Percentiles rank a stretch among this genome's conserved stretches.
Conservation (phyloP, 1,140 invertebrate species). For the Listronotus bonariensis region DNA sequence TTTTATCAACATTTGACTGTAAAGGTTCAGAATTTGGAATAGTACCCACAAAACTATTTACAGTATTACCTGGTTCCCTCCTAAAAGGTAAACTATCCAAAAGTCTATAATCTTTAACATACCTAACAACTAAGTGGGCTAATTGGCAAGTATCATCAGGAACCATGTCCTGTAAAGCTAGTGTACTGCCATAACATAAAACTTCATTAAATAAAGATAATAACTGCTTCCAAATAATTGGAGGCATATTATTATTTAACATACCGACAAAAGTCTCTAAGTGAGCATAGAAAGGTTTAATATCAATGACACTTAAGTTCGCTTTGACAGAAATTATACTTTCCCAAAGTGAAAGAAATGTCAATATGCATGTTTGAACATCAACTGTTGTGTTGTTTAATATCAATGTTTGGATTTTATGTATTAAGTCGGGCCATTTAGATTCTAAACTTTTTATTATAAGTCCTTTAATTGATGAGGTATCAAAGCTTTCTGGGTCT, state of each 20-base stretch:
- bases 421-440: constrained; percentile 79
- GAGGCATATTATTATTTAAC: constrained; percentile 71
- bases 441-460: constrained; percentile 82
- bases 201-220: constrained; percentile 86
- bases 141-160: constrained; percentile 85
- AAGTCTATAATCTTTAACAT: constrained; percentile 81
- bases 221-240: constrained; percentile 82
- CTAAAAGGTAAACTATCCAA: constrained; percentile 69
- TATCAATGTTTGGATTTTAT: constrained; percentile 66
- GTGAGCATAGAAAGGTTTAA: constrained; percentile 85
- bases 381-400: constrained; percentile 61
- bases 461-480: constrained; percentile 79
- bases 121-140: constrained; percentile 81
- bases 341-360: constrained; percentile 85
- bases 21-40: constrained; percentile 43
- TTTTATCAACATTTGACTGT: constrained; percentile 64
- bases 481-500: constrained; percentile 80
- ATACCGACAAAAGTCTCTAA: constrained; percentile 79
- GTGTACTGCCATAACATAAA: constrained; percentile 85
- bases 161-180: constrained; percentile 82
- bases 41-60: constrained; percentile 53
- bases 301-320: constrained; percentile 85
- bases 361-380: constrained; percentile 72
- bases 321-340: constrained; percentile 90
- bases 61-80: constrained; percentile 47